phyloP scores from a whole-genome alignment of 1,140 invertebrate species.

The Onthophagus taurus region DNA sequence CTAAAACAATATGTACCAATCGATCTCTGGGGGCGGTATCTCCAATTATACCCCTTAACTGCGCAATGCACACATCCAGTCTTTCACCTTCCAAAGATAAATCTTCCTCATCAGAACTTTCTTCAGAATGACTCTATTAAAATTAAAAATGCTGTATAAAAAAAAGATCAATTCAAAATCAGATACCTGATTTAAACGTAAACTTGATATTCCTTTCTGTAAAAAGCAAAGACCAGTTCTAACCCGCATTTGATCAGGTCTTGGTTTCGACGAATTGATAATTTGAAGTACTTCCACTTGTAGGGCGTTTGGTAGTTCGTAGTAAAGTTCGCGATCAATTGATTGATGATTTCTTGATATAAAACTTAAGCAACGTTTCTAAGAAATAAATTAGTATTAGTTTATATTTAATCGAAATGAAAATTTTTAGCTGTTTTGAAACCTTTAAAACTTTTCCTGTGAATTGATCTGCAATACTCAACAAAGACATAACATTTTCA shows the following conservation, averaged over 20 bases:
- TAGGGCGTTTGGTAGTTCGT: slow-evolving; percentile 50
- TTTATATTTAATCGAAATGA: not conserved
- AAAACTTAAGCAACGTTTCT: slow-evolving; percentile 41
- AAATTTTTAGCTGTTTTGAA: no score
- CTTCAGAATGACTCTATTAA: no score
- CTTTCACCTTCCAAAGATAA: slow-evolving; percentile 30
- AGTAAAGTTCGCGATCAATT: slow-evolving; percentile 52
- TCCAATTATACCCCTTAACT: slow-evolving; percentile 46
- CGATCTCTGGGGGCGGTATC: slow-evolving; percentile 41
- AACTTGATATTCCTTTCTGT: no score
- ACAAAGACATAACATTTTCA: slow-evolving; percentile 53
- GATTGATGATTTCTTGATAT: slow-evolving; percentile 47
- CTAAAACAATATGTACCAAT: slow-evolving; percentile 43
- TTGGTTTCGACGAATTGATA: no score
- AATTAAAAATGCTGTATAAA: no score
- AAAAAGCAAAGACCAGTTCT: no score
- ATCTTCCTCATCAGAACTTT: slow-evolving; percentile 30
- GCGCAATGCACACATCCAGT: slow-evolving; percentile 42
- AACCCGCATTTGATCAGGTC: no score
- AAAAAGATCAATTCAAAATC: no score
- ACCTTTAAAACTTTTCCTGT: slow-evolving; percentile 51
- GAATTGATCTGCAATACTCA: slow-evolving; percentile 58
- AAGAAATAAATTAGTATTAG: slow-evolving; percentile 14
- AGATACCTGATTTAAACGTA: no score
- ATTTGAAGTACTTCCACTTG: slow-evolving; percentile 51